Evolutionary conservation across 2,797 vertebrate genomes (phyloP).

Genomic region (Heterohyrax brucei): DNA sequence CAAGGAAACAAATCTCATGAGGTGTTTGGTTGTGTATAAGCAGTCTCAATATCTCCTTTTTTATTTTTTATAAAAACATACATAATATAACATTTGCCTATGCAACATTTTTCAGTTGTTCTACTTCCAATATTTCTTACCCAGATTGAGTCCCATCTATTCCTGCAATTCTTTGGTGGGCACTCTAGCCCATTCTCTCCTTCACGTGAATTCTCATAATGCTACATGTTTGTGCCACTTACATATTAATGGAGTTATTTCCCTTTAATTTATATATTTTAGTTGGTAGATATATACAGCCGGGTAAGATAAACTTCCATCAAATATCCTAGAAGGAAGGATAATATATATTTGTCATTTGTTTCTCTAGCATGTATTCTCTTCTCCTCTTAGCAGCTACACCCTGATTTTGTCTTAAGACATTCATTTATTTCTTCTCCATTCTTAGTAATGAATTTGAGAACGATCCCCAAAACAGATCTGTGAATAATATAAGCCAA

Average conservation of each 20-base stretch:
- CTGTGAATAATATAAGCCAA: background rate
- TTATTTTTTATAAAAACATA: background rate
- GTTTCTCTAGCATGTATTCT: background rate
- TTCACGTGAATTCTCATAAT: background rate
- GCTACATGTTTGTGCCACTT: background rate
- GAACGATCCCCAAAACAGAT: background rate
- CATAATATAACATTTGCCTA: background rate
- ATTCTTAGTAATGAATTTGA: background rate
- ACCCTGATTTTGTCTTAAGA: background rate
- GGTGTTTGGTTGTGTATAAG: background rate
- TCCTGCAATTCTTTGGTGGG: background rate
- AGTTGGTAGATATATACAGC: background rate
- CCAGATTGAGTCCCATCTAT: background rate
- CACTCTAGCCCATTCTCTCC: background rate
- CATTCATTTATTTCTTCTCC: background rate
- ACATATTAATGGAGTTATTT: background rate
- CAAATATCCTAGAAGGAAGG: background rate
- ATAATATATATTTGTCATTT: background rate
- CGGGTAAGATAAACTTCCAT: background rate
- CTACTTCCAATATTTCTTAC: background rate
- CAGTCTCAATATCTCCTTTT: background rate
- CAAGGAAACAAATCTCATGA: too few relatives aligned
- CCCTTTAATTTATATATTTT: background rate
- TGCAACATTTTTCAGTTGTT: background rate
- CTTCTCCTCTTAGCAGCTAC: background rate